Evolutionary conservation across 2,888 invertebrate species (phyloP).

Genomic region (Plagiodera versicolora): DNA sequence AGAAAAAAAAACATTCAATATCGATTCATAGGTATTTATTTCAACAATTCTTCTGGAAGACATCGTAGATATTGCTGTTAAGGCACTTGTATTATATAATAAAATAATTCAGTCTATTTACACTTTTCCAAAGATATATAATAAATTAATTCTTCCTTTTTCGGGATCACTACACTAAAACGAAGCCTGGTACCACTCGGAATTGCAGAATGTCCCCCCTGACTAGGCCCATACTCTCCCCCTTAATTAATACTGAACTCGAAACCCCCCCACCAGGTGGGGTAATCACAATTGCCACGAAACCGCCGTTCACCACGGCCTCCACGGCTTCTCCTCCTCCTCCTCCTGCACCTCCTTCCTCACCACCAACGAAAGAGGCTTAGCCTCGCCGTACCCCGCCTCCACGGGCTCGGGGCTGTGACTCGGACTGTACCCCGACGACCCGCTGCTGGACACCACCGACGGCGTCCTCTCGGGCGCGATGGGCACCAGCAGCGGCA

Average conservation of each 20-base stretch:
- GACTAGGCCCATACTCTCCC: no score
- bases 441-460: slow-evolving; percentile 68
- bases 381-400: slow-evolving; percentile 53
- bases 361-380: slow-evolving; percentile 74
- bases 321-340: slow-evolving; percentile 73
- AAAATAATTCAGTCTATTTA: slow-evolving; percentile 15
- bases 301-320: slow-evolving; percentile 65
- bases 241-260: no score
- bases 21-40: slow-evolving; percentile 26
- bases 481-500: slow-evolving; percentile 73
- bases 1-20: background rate
- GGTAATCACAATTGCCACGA: slow-evolving; percentile 26
- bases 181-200: background rate
- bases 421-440: slow-evolving; percentile 60
- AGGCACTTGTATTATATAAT: slow-evolving; percentile 32
- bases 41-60: slow-evolving; percentile 35
- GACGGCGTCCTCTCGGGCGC: slow-evolving; percentile 71
- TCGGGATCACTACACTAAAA: background rate
- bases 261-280: slow-evolving; percentile 15
- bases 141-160: background rate
- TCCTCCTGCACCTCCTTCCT: slow-evolving; percentile 62
- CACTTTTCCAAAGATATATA: slow-evolving; percentile 13
- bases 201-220: no score
- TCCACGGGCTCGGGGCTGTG: slow-evolving; percentile 46
- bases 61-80: slow-evolving; percentile 41